Evolutionary conservation across 2,888 invertebrate species (phyloP).

Genomic region (Melieria omissa): DNA sequence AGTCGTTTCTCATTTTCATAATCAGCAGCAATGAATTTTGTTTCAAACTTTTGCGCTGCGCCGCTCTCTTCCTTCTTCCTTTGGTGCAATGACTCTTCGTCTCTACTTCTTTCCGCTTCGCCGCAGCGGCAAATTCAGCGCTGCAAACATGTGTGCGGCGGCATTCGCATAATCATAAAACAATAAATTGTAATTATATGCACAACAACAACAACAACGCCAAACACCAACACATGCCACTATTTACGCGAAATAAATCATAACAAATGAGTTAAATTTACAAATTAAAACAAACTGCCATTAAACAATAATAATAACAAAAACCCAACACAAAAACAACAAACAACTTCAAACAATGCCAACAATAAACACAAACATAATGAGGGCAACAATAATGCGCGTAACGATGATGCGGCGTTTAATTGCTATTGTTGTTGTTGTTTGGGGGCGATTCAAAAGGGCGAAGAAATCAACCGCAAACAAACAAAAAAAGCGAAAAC

Average conservation of each 20-base stretch:
- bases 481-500: too few relatives aligned
- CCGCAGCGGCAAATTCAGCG: background rate
- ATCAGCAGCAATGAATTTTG: too few relatives aligned
- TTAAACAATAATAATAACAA: background rate
- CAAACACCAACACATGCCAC: background rate
- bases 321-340: background rate
- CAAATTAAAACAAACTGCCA: slow-evolving; percentile 3
- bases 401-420: background rate
- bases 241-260: too few relatives aligned
- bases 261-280: slow-evolving; percentile 5
- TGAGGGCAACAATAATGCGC: too few relatives aligned
- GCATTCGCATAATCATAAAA: background rate
- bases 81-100: background rate
- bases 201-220: background rate
- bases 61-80: background rate
- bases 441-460: too few relatives aligned
- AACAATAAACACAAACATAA: background rate
- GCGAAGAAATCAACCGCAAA: background rate
- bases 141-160: background rate
- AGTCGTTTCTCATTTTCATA: too few relatives aligned
- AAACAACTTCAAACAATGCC: background rate
- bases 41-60: too few relatives aligned
- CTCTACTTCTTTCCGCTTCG: too few relatives aligned
- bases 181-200: slow-evolving; percentile 5
- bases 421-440: background rate